phyloP scores from a whole-genome alignment of 2,888 invertebrate species.

The Diarsia mendica region DNA sequence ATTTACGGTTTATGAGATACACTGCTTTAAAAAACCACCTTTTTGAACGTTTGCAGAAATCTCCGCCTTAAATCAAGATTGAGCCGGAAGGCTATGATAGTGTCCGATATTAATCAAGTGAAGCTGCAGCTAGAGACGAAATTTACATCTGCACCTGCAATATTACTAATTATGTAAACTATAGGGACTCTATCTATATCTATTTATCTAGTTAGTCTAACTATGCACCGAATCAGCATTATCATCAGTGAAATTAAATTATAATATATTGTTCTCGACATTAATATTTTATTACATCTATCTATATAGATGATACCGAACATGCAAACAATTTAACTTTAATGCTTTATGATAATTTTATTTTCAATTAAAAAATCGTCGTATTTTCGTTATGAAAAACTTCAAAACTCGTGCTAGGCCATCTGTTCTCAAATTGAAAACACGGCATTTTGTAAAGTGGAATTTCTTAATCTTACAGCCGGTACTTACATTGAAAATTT shows the following conservation, averaged over 20 bases:
- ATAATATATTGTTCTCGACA: neutral
- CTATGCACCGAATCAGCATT: neutral
- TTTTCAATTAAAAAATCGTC: too few relatives aligned
- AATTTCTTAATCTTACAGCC: neutral
- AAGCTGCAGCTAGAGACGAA: conserved; percentile 4
- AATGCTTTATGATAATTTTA: too few relatives aligned
- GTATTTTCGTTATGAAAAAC: too few relatives aligned
- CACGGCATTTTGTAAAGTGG: neutral
- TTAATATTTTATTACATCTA: too few relatives aligned
- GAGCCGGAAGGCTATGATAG: conserved; percentile 37
- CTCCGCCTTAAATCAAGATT: conserved; percentile 29
- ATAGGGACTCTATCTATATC: neutral
- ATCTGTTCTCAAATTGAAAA: too few relatives aligned
- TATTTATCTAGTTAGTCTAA: too few relatives aligned
- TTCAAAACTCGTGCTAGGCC: too few relatives aligned
- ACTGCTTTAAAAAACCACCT: too few relatives aligned
- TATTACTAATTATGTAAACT: neutral
- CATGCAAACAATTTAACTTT: too few relatives aligned
- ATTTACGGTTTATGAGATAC: too few relatives aligned
- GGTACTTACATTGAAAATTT: neutral
- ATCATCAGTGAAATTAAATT: neutral
- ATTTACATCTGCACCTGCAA: neutral
- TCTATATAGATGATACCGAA: too few relatives aligned
- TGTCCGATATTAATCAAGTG: conserved; percentile 35
- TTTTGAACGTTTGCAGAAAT: too few relatives aligned